phyloP scores from a whole-genome alignment of 2,797 vertebrate genomes.

The Ptychobarbus kaznakovi region DNA sequence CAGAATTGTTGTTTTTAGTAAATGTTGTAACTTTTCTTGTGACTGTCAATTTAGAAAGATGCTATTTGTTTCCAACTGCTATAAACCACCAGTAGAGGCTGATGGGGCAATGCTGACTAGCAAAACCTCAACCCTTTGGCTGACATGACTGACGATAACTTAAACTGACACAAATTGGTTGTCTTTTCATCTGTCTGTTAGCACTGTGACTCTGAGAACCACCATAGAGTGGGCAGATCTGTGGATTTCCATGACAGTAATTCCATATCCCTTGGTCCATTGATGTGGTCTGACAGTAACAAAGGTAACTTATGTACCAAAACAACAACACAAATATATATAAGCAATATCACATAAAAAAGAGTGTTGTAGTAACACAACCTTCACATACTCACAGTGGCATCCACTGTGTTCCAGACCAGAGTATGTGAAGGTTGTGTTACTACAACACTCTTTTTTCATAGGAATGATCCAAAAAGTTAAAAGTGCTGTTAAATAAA shows the following conservation, averaged over 20 bases:
- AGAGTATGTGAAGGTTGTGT: too few species aligned
- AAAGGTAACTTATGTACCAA: conserved; percentile 5
- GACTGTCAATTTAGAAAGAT: neutral
- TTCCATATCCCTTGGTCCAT: conserved; percentile 7
- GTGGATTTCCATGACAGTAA: neutral
- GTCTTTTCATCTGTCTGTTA: neutral
- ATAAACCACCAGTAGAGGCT: neutral
- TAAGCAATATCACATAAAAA: neutral
- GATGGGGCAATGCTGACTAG: neutral
- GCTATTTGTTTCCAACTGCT: neutral
- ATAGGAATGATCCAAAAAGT: neutral
- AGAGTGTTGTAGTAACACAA: neutral
- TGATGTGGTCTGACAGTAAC: conserved; percentile 11
- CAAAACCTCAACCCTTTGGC: neutral
- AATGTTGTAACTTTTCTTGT: neutral
- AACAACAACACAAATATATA: neutral
- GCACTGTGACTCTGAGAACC: conserved; percentile 8
- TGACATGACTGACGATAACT: neutral
- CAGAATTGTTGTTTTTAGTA: neutral
- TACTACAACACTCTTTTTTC: too few species aligned
- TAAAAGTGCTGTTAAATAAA: neutral
- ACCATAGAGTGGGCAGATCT: neutral
- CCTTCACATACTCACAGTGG: neutral
- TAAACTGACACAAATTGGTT: neutral
- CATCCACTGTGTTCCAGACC: too few species aligned